These are phyloP conservation scores for Zootoca vivipara DNA, from an alignment of 2,113 vertebrate species.

Conservation along the genomic window DNA sequence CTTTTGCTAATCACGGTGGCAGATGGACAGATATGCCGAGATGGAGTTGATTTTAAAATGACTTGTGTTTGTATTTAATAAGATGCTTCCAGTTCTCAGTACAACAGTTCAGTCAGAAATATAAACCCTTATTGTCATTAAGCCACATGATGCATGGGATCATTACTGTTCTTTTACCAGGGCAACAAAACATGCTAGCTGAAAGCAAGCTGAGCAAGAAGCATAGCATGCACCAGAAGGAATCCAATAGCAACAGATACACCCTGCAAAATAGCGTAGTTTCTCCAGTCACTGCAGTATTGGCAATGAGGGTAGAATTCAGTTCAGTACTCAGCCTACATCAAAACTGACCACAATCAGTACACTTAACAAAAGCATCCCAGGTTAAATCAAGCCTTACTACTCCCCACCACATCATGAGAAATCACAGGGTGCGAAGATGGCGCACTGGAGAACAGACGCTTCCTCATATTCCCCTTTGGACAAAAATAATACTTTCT, in stretches of 20 bases:
- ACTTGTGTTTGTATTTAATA: constrained; percentile 19
- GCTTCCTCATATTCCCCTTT: neutral
- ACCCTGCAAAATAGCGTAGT: neutral
- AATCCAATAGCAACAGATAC: neutral
- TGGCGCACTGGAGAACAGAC: neutral
- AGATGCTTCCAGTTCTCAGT: constrained; percentile 15
- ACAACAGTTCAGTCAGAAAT: constrained; percentile 15
- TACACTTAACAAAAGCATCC: neutral
- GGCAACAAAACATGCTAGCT: neutral
- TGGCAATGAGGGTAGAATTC: neutral
- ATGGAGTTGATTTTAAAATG: neutral
- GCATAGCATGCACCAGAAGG: constrained; percentile 3
- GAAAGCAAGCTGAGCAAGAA: constrained; percentile 9
- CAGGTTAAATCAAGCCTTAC: neutral
- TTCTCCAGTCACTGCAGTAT: neutral
- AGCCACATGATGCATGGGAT: neutral
- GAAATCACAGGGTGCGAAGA: neutral
- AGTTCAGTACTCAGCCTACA: constrained; percentile 7
- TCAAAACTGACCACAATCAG: constrained; percentile 2
- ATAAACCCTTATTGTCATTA: constrained; percentile 7
- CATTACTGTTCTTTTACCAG: neutral
- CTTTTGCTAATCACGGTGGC: neutral
- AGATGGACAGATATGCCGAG: constrained; percentile 7
- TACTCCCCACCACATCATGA: neutral
- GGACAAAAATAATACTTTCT: neutral